Evolutionary conservation across 2,888 invertebrate genomes (phyloP).

Genomic region (Rambutsinella grinnellia): DNA sequence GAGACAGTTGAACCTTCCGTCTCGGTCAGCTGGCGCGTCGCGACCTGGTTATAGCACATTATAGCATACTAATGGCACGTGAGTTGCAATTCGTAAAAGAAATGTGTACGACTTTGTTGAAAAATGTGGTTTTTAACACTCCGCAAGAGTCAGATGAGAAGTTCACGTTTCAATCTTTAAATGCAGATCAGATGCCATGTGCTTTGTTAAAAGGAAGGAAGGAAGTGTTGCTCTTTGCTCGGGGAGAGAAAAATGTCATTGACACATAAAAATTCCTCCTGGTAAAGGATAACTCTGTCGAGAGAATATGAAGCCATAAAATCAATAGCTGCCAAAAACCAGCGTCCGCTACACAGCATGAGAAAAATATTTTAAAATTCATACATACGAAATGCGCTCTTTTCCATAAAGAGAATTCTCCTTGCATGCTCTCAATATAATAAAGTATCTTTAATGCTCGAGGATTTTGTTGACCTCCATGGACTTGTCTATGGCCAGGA

Average conservation of each 20-base stretch:
- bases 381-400: not conserved
- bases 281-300: no score
- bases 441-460: not conserved
- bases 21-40: slow-evolving; percentile 46
- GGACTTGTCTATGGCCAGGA: slow-evolving; percentile 46
- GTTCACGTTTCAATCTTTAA: no score
- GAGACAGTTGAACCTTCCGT: slow-evolving; percentile 30
- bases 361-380: not conserved
- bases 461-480: slow-evolving; percentile 36
- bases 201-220: no score
- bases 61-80: slow-evolving; percentile 20
- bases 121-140: no score
- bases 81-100: not conserved
- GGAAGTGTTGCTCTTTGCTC: not conserved
- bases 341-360: slow-evolving; percentile 33
- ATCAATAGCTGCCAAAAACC: slow-evolving; percentile 6
- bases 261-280: no score
- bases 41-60: slow-evolving; percentile 10
- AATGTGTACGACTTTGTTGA: no score
- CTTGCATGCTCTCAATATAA: not conserved
- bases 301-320: slow-evolving; percentile 35
- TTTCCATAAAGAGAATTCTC: not conserved
- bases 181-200: no score
- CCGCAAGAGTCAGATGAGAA: no score
- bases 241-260: not conserved